phyloP scores from a whole-genome alignment of 2,888 invertebrate genomes.

The Scelioninae gen. 2 region DNA sequence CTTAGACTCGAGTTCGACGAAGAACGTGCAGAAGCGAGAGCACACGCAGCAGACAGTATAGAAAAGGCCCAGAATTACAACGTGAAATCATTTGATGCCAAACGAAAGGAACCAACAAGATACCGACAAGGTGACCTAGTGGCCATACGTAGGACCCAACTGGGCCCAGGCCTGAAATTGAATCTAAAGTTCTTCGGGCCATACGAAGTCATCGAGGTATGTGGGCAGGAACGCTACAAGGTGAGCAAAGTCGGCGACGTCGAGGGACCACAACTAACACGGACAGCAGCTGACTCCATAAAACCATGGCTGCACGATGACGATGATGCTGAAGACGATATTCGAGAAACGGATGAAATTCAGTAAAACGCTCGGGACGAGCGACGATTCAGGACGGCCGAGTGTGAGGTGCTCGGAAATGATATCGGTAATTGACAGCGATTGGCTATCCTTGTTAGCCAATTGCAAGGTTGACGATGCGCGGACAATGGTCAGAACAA shows the following conservation, averaged over 20 bases:
- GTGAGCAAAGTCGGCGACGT: background rate
- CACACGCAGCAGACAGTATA: background rate
- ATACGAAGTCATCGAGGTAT: background rate
- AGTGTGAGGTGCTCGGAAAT: background rate
- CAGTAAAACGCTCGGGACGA: background rate
- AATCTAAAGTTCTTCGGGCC: background rate
- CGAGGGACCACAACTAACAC: background rate
- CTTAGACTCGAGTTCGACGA: background rate
- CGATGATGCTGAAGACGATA: background rate
- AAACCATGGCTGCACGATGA: background rate
- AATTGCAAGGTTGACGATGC: too few species aligned
- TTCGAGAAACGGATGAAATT: too few species aligned
- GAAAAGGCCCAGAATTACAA: background rate
- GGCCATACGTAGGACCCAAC: background rate
- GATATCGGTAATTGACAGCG: too few species aligned
- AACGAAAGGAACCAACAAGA: background rate
- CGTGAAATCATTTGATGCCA: background rate
- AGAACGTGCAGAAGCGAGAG: background rate
- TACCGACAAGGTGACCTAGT: constrained; percentile 1
- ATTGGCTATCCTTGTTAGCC: too few species aligned
- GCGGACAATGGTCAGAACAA: too few species aligned
- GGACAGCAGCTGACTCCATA: background rate
- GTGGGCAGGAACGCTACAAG: background rate
- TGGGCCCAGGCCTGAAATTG: constrained; percentile 5
- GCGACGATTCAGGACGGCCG: background rate